Conservation (phyloP, 2,888 invertebrate species). For the Drosophila birchii region DNA sequence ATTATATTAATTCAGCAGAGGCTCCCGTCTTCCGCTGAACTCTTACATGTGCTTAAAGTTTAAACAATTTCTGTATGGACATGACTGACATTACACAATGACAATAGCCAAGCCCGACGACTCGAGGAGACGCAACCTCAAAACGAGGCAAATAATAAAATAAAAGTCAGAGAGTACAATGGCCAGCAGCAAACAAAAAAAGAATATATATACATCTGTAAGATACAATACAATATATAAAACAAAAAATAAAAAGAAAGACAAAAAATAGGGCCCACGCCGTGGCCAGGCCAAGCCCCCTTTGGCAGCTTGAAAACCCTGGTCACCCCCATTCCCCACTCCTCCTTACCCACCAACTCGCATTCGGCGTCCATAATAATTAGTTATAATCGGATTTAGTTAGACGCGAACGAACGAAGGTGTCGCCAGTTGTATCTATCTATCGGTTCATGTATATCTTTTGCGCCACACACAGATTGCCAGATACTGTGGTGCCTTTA, state of each 20-base stretch:
- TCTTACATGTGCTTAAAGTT: not conserved
- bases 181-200: constrained; percentile 14
- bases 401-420: constrained; percentile 49
- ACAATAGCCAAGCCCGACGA: constrained; percentile 1
- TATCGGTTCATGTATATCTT: constrained; percentile 14
- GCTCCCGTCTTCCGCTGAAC: not conserved
- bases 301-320: constrained; percentile 42
- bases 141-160: constrained; percentile 19
- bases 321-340: not conserved
- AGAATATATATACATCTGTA: not conserved
- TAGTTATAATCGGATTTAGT: constrained; percentile 82
- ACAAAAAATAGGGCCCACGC: constrained; percentile 64
- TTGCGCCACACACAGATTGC: constrained; percentile 20
- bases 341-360: constrained; percentile 2
- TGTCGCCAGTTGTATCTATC: constrained; percentile 41
- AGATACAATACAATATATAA: not conserved
- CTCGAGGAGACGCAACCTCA: constrained; percentile 22
- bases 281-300: constrained; percentile 43
- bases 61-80: constrained; percentile 7
- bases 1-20: not conserved
- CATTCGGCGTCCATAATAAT: constrained; percentile 75
- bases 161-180: constrained; percentile 20
- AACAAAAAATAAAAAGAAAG: constrained; percentile 8
- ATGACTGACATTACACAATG: constrained; percentile 35
- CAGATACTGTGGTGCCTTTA: not conserved